These are phyloP conservation scores for Trissoscelio sp. DNA, from an alignment of 2,888 invertebrate species.

Conservation along the genomic window DNA sequence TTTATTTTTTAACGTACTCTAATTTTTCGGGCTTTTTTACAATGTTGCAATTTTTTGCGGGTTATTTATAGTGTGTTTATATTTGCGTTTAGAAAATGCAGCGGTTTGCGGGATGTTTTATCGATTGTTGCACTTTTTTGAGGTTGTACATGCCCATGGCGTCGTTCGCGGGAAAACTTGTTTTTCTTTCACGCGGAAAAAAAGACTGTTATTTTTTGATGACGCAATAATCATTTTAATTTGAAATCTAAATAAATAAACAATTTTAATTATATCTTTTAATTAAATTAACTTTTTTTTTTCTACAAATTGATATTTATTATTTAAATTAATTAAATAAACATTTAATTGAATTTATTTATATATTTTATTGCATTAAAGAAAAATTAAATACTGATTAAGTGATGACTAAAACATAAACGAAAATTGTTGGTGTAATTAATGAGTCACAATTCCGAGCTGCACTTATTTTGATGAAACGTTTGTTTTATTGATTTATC, in stretches of 20 bases:
- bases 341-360: no score
- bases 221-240: no score
- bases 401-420: constrained; percentile 41
- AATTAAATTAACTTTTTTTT: no score
- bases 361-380: no score
- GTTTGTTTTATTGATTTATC: no score
- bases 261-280: no score
- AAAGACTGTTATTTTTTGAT: no score
- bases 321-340: no score
- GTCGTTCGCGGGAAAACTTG: neutral
- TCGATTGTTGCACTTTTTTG: constrained; percentile 9
- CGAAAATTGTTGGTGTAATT: constrained; percentile 39
- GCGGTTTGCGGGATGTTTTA: neutral
- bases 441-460: constrained; percentile 36
- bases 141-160: neutral
- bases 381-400: constrained; percentile 31
- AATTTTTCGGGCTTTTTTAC: constrained; percentile 20
- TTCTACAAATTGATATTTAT: no score
- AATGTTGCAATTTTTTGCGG: constrained; percentile 28
- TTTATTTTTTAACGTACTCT: no score
- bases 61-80: constrained; percentile 27
- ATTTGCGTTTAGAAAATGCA: neutral
- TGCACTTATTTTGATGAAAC: neutral
- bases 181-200: no score
- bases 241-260: no score